Base-by-base conservation (phyloP, 2,113 vertebrate species). In the Gymnogyps californianus region DNA sequence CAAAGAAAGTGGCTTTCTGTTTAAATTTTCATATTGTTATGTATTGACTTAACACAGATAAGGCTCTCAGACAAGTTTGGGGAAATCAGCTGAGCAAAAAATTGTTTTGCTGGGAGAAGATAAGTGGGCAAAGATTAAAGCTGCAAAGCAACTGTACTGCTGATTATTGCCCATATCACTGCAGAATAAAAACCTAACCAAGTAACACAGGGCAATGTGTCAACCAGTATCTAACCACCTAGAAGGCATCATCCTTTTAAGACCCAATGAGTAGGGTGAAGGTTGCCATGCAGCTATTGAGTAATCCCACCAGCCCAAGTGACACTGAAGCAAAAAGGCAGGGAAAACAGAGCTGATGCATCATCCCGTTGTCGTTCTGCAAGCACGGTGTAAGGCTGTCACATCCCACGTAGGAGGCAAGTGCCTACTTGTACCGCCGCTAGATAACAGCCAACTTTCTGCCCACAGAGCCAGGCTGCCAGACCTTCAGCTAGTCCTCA, bases 1-100 rank as follows among this genome's bases (percentile, higher is more conserved):
- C 51, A 82, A 59, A 49, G 65, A 61, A 96, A 84, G 55, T 40
- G 22, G 18, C 46, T 92, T 86, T 92, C 72, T 96, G 46, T 87
- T 96, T 70, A 87, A 77, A 89, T 89, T 91, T 83, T 81, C n/a
- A 24, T 85, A 82, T 10, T 47, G 38, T 84, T 94, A 17, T 28
- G 12, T 84, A 81, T 67, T 94, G 71, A 67, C 90, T 92, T 77
- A 82, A 78, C 26, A 82, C 18, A 91, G 83, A 89, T 79, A 92
- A 92, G n/a, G 19, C 38, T 70, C 57, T 72, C 44, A 21, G n/a
- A 88, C 29, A 92, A 80, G 49, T 88, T 34, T 83, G 59, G 71
- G 71, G 55, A 96, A 93, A 94, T 83, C 42, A 92, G 58, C 44
- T 90, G 58, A 86, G 87, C 7, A 90, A 91, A 93, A 88, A 83